Evolutionary conservation across 2,797 vertebrate genomes (phyloP).

Genomic region (Octomys mimax): DNA sequence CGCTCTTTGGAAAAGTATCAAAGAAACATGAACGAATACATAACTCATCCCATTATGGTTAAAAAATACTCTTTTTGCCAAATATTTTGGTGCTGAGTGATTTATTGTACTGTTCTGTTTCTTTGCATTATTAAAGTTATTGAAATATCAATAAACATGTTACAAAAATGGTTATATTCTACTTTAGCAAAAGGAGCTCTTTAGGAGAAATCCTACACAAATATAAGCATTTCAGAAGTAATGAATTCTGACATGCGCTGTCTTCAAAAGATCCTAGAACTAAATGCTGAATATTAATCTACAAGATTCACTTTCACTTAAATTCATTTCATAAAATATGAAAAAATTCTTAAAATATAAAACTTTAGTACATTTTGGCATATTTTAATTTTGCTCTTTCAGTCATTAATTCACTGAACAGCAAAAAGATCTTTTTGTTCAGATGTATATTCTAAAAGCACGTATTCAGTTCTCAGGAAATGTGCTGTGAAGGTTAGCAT

Average conservation of each 20-base stretch:
- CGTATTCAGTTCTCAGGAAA: background rate
- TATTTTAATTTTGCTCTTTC: constrained; percentile 24
- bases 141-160: constrained; percentile 51
- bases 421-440: constrained; percentile 70
- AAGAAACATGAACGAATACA: constrained; percentile 51
- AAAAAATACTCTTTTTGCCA: constrained; percentile 37
- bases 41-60: background rate
- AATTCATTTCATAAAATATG: constrained; percentile 65
- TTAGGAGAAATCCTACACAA: constrained; percentile 15
- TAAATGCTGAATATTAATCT: constrained; percentile 45
- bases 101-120: constrained; percentile 48
- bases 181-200: constrained; percentile 55
- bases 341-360: constrained; percentile 72
- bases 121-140: constrained; percentile 36
- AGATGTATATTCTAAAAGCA: constrained; percentile 43
- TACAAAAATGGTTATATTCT: background rate
- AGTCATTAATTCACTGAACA: constrained; percentile 65
- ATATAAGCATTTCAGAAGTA: constrained; percentile 58
- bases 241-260: constrained; percentile 33
- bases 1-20: constrained; percentile 65
- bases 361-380: constrained; percentile 72
- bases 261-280: constrained; percentile 51
- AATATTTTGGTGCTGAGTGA: constrained; percentile 59
- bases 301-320: constrained; percentile 31
- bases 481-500: background rate